phyloP scores from a whole-genome alignment of 1,140 invertebrate species.

The Vollenhovia emeryi region DNA sequence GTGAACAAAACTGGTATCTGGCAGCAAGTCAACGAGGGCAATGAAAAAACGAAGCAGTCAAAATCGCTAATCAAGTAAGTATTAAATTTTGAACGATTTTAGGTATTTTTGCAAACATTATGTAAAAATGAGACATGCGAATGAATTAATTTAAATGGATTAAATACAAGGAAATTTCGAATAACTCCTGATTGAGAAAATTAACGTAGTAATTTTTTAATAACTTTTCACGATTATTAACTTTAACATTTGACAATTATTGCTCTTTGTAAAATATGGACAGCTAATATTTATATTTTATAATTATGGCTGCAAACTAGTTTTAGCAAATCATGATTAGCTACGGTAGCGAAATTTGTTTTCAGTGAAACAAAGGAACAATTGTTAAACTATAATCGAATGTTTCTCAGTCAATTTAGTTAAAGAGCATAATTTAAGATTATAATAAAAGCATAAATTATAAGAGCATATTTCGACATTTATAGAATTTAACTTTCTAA shows the following conservation, averaged over 20 bases:
- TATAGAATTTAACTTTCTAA: neutral
- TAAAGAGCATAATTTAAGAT: neutral
- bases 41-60: slow-evolving; percentile 83
- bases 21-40: slow-evolving; percentile 94
- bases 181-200: neutral
- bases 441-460: neutral
- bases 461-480: neutral
- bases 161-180: neutral
- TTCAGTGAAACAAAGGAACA: neutral
- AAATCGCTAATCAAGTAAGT: slow-evolving; percentile 81
- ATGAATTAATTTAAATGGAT: neutral
- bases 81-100: neutral
- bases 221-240: neutral
- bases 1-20: slow-evolving; percentile 97
- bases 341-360: too few relatives aligned
- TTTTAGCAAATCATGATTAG: too few relatives aligned
- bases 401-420: neutral
- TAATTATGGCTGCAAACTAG: too few relatives aligned
- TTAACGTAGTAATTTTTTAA: neutral
- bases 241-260: neutral
- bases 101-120: neutral
- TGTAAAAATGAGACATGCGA: neutral
- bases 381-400: neutral
- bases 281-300: too few relatives aligned
- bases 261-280: too few relatives aligned